Evolutionary conservation across 2,888 invertebrate genomes (phyloP), one percentile per base, ranked within the genome.

Genomic region (Trissoscelio sp.): DNA sequence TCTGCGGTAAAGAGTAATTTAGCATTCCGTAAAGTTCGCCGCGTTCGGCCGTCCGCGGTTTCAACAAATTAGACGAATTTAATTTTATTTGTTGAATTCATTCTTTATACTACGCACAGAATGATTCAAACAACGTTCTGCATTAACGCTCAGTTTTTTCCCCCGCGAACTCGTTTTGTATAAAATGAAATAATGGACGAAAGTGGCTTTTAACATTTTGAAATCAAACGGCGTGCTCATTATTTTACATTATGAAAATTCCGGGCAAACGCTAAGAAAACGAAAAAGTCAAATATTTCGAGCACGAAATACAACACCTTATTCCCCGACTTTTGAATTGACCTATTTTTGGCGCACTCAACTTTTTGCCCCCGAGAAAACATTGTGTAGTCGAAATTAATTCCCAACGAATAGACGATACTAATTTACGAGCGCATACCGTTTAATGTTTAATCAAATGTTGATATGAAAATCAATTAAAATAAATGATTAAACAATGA

Each of bases 311-410:
- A 48, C 6, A n/a, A 11, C 11, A 24, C 14, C 39, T 22, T 44
- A 34, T 58, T 16, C 4, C n/a, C n/a, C 12, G 34, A 46, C 3
- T 22, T 48, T 11, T 1, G 24, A 48, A 70, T 48, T 58, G 70
- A 58, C 58, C 70, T 70, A 70, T 58, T 58, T 70, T 22, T 22
- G 20, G 34, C 16, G 14, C 69, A 34, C 14, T 46, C 55, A 31
- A 57, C 14, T 31, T 44, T 31, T 57, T 44, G 14, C 12, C 12
- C 12, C 57, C 34, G 11, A 24, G 14, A 46, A 69, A 69, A 20
- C 39, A 44, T 42, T n/a, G 16, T 12, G 64, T 20, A 2, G n/a
- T 5, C n/a, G 62, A 46, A 46, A 39, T 62, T 62, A 14, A 31
- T 62, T 62, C 12, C 31, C 22, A 1, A 11, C 44, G 28, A 3